These are phyloP conservation scores for Micromussa lordhowensis DNA, from an alignment of 92 coral and sea anemone species.

Conservation along the genomic window DNA sequence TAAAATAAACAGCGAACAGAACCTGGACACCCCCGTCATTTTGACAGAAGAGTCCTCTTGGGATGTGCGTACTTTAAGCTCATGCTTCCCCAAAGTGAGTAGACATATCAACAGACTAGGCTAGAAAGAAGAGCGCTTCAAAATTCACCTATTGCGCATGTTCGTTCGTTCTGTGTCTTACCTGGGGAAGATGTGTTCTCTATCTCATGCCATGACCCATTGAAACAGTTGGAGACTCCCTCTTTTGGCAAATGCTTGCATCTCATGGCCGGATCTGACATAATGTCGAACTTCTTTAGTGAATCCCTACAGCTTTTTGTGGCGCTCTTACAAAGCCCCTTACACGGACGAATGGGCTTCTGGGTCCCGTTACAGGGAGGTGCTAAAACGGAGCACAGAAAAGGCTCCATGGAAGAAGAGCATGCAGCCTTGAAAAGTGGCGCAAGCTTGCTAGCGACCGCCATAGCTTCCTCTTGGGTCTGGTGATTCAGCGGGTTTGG, in stretches of 20 bases:
- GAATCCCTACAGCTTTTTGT: constrained; percentile 9
- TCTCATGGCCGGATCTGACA: constrained; percentile 31
- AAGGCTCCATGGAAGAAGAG: constrained; percentile 42
- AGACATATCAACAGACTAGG: background rate
- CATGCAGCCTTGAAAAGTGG: constrained; percentile 36
- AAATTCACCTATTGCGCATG: background rate
- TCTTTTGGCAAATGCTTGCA: constrained; percentile 54
- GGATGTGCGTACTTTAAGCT: no score
- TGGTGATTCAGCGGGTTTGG: constrained; percentile 63
- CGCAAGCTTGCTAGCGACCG: constrained; percentile 6
- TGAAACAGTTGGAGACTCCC: constrained; percentile 17
- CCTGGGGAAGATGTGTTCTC: background rate
- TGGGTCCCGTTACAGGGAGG: constrained; percentile 58
- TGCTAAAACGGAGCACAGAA: constrained; percentile 52
- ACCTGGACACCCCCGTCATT: no score
- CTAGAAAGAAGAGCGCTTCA: background rate
- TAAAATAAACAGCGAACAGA: no score
- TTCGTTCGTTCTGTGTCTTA: background rate
- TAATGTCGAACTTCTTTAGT: constrained; percentile 21
- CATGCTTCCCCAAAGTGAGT: no score
- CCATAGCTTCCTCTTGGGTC: constrained; percentile 48
- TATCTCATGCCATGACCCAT: constrained; percentile 31
- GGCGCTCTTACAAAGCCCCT: constrained; percentile 31
- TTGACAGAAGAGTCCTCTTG: no score
- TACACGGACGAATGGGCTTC: constrained; percentile 39